Conservation (phyloP, 92 coral and sea anemone genomes). For the Paragorgia papillata region DNA sequence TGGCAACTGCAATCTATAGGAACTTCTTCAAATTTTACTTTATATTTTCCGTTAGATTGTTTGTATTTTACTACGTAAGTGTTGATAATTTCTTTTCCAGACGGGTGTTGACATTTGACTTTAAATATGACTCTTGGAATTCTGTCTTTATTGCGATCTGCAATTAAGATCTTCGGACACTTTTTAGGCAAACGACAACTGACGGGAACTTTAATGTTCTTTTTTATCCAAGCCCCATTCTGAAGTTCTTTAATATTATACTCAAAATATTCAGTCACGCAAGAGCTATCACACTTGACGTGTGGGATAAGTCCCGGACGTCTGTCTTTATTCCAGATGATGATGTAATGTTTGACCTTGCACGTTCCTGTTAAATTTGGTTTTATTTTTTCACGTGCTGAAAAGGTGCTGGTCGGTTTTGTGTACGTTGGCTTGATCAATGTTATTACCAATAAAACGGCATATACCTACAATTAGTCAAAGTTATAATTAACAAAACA, state of each 20-base stretch:
- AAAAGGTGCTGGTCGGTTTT: too few species aligned
- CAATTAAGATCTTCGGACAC: background rate
- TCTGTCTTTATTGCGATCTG: background rate
- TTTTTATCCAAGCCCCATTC: background rate
- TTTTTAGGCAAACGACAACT: slow-evolving; percentile 1
- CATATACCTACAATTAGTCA: too few species aligned
- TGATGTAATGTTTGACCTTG: too few species aligned
- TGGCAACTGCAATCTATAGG: background rate
- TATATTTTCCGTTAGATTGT: background rate
- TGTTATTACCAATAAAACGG: too few species aligned
- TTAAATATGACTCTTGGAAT: background rate
- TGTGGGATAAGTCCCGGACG: background rate
- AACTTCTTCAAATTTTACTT: background rate
- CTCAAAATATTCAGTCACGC: background rate
- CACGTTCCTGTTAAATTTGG: too few species aligned
- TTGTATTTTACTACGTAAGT: background rate
- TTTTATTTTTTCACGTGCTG: too few species aligned
- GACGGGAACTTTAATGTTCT: background rate
- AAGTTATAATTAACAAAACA: too few species aligned
- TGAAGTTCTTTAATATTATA: background rate
- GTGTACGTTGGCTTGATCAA: too few species aligned
- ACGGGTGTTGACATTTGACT: background rate
- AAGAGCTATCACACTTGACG: background rate
- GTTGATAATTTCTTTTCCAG: background rate
- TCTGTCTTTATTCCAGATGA: background rate